Percentiles rank a stretch among this genome's conserved stretches.
Evolutionary conservation across 2,888 invertebrate genomes (phyloP).

Genomic region (Trichogramma dendrolimi): DNA sequence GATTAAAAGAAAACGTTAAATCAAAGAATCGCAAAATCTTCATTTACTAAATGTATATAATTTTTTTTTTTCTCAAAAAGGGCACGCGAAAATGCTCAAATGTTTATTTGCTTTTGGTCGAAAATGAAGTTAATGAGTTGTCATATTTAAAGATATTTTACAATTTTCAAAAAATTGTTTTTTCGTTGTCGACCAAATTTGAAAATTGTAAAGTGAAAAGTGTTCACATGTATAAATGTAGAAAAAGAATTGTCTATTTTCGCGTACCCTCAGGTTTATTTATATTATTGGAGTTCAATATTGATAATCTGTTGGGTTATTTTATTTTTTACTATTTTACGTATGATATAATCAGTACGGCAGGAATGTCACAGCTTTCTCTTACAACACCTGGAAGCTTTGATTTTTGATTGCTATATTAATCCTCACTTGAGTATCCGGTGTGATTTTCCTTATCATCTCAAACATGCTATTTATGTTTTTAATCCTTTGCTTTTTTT

Average conservation of each 20-base stretch:
- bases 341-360: conserved; percentile 4
- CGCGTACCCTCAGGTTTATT: conserved; percentile 3
- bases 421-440: too few species aligned
- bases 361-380: conserved; percentile 19
- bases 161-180: conserved; percentile 14
- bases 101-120: neutral
- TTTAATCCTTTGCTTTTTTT: too few species aligned
- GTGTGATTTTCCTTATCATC: too few species aligned
- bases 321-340: too few species aligned
- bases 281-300: conserved; percentile 6
- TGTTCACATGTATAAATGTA: conserved; percentile 18
- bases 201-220: conserved; percentile 16
- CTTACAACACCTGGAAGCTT: conserved; percentile 18
- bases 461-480: too few species aligned
- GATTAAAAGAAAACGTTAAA: too few species aligned
- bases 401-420: neutral
- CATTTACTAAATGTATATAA: too few species aligned
- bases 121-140: neutral
- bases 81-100: neutral
- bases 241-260: conserved; percentile 17
- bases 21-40: too few species aligned
- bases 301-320: too few species aligned
- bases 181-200: neutral
- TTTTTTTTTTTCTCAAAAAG: neutral
- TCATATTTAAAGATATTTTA: conserved; percentile 5